Evolutionary conservation across 2,888 invertebrate genomes (phyloP), one percentile per base, ranked within the genome.

Genomic region (Itoplectis maculator): DNA sequence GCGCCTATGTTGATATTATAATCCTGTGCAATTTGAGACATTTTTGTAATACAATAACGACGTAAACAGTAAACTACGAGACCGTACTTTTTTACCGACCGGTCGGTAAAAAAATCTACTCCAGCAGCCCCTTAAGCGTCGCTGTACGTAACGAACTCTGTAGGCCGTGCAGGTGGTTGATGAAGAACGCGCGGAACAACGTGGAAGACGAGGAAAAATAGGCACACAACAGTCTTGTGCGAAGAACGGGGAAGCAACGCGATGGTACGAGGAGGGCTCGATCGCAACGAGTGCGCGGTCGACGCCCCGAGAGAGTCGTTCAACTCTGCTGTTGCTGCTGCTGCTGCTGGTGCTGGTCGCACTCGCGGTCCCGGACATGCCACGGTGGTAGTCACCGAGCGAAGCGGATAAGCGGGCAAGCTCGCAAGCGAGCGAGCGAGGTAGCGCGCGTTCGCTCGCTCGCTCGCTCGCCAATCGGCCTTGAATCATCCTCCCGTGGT

Each of bases 271-370:
- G 76, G 83, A 86, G 84, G 85, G 87, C 85, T 66, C 68, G 77
- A 74, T 79, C 79, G 77, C 70, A 77, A 77, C 81, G 81, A 73
- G 81, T 79, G 86, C 86, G 87, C 90, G 91, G 92, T 92, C 92
- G 92, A 92, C 92, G 92, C 91, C 91, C 90, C 88, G 84, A 88
- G 86, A 90, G 88, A 89, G 92, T 92, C 92, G 91, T 92, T 92
- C 92, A 92, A 92, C 92, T 89, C 90, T 85, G 79, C 78, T 78
- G 78, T n/a, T n/a, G n/a, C n/a, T n/a, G n/a, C 90, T 85, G 79
- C 69, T 63, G 75, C 47, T 81, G 63, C 70, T 29, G 83, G 51
- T 49, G 51, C 70, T 85, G 73, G 85, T 83, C 83, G 80, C 84
- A 40, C 49, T 47, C 63, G 74, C 68, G 59, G 70, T 59, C 75